A percentile compares a stretch with the other conserved stretches of the same genome.
phyloP scores from a whole-genome alignment of 2,113 vertebrate species.

The Columba janthina region DNA sequence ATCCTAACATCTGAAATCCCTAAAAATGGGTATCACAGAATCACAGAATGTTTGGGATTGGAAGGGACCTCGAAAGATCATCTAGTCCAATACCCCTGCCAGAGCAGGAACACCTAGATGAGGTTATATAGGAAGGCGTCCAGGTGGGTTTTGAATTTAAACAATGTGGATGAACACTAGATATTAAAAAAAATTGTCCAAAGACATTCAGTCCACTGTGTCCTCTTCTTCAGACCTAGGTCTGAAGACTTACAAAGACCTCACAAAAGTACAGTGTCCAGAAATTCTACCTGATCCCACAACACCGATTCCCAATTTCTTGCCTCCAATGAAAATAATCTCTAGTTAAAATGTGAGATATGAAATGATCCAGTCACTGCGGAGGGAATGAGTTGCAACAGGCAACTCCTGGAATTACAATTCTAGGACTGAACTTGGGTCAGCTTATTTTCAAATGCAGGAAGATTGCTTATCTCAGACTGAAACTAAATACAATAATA shows the following conservation, averaged over 20 bases:
- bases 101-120: too few species aligned
- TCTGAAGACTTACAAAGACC: neutral
- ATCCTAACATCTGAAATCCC: neutral
- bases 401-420: neutral
- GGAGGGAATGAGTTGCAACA: neutral
- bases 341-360: neutral
- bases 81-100: too few species aligned
- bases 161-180: neutral
- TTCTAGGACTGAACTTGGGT: neutral
- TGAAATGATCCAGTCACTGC: neutral
- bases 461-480: neutral
- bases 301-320: neutral
- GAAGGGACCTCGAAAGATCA: too few species aligned
- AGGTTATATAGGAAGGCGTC: too few species aligned
- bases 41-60: too few species aligned
- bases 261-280: neutral
- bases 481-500: neutral
- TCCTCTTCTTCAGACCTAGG: neutral
- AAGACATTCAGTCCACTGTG: neutral
- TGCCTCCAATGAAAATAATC: neutral
- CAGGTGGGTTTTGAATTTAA: neutral
- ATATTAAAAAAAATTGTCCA: neutral
- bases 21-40: neutral
- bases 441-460: neutral
- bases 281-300: neutral